Base-by-base conservation (phyloP, 2,888 invertebrate genomes). In the Adelognathus sp. region DNA sequence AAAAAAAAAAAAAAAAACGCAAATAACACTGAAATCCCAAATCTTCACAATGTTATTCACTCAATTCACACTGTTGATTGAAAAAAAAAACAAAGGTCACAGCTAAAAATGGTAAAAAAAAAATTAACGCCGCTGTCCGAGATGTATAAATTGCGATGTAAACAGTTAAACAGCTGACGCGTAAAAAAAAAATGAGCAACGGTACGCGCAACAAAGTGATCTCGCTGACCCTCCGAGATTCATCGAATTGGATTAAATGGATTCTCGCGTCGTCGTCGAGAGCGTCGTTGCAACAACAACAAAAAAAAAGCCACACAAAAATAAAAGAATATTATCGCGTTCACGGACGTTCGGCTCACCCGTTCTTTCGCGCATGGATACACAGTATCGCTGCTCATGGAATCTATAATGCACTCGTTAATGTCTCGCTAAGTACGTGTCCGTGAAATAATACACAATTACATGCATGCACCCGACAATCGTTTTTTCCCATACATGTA, bases 281-380 rank as follows among this genome's bases (percentile, higher is more conserved):
- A 50, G 24, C 50, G 21, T 50, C 24, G 24, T n/a, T n/a, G n/a
- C n/a, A n/a, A n/a, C n/a, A n/a, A n/a, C n/a, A n/a, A n/a, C n/a
- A n/a, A n/a, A n/a, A n/a, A n/a, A n/a, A n/a, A n/a, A n/a, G n/a
- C n/a, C n/a, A n/a, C n/a, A n/a, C n/a, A n/a, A n/a, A 6, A 52
- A 52, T n/a, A 14, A 69, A 50, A 56, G 66, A 41, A 50, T 60
- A 66, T 71, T 60, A 71, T 58, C 52, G 44, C 44, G 39, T 71
- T 50, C 66, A 76, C 66, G 76, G 71, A 41, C 76, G 66, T 66
- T 54, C 41, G 16, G 31, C 52, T 36, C 58, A 27, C n/a, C n/a
- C 29, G 41, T 27, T 71, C 27, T 18, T 63, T 60, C 46, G 41
- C 36, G 60, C 64, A 66, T 50, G 36, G 52, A 52, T 52, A 66